Evolutionary conservation across 2,113 vertebrate species (phyloP).

Genomic region (Sinocyclocheilus rhinocerous): DNA sequence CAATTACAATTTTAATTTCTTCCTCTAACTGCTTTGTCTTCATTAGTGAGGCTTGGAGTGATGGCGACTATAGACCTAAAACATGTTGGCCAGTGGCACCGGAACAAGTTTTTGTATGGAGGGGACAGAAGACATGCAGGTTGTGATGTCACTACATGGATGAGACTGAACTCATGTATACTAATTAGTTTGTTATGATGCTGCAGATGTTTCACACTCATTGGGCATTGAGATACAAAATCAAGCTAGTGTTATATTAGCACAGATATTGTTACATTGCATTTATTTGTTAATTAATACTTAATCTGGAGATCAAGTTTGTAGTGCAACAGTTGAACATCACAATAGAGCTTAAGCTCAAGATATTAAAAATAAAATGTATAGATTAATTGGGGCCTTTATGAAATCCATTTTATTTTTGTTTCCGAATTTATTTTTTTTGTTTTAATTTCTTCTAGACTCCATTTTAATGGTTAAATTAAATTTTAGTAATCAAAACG

Average conservation of each 20-base stretch:
- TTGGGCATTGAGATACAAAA: not conserved
- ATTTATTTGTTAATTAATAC: not conserved
- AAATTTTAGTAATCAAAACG: no score
- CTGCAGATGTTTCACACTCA: not conserved
- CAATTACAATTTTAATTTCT: conserved; percentile 68
- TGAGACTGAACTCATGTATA: not conserved
- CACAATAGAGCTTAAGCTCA: not conserved
- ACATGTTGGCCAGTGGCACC: not conserved
- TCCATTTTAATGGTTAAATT: no score
- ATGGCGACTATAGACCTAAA: not conserved
- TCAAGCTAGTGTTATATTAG: not conserved
- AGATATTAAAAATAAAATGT: not conserved
- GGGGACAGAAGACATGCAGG: no score
- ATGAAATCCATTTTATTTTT: no score
- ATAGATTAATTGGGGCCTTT: no score
- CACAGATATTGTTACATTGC: not conserved
- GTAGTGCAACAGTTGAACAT: not conserved
- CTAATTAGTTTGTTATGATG: not conserved
- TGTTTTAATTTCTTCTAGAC: no score
- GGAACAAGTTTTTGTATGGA: not conserved
- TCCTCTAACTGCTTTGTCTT: conserved; percentile 58
- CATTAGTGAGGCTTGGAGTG: conserved; percentile 59
- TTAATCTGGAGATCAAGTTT: not conserved
- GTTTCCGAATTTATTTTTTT: no score
- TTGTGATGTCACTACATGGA: not conserved